Evolutionary conservation across 2,888 invertebrate species (phyloP), one percentile per base, ranked within the genome.

Genomic region (Melinaea menophilus): DNA sequence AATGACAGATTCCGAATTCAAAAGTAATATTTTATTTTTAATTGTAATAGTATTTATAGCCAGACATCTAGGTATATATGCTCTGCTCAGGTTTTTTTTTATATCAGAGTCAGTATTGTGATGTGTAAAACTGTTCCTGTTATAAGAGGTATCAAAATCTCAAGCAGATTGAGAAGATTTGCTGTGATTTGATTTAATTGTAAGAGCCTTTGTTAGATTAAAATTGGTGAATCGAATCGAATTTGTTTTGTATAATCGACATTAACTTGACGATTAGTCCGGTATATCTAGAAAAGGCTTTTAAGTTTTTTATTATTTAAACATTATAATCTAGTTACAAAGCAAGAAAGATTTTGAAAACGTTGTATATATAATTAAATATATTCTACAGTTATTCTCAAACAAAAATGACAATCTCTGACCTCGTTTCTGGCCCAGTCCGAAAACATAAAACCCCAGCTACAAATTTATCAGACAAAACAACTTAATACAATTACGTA

Each of bases 401-500:
- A 56, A 59, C 46, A 65, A 58, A 51, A 47, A 35, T 47, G 48
- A 60, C n/a, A 56, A 56, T 37, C 12, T 58, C 41, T 63, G 63
- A 63, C 67, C 63, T 60, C 35, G 12, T 64, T 69, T 55, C 62
- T 46, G 60, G 57, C 48, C 41, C 55, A 59, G 41, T 58, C 55
- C 65, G 55, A 64, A 65, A 64, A 58, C 67, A 63, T 45, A 64
- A 56, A 55, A 48, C 57, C 47, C 51, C 61, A 62, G 63, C 67
- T 73, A 75, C 75, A 71, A 74, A 80, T 77, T 78, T 75, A 75
- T 68, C 69, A 67, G 37, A 76, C 75, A 79, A 80, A 80, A 82
- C 81, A 84, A 82, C 83, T 80, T 80, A 82, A 85, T 81, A 86
- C 79, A 84, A 82, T 75, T 72, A 76, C 70, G 62, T 64, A 64